Base-by-base conservation (phyloP, 2,888 invertebrate species). In the Eupithecia centaureata region DNA sequence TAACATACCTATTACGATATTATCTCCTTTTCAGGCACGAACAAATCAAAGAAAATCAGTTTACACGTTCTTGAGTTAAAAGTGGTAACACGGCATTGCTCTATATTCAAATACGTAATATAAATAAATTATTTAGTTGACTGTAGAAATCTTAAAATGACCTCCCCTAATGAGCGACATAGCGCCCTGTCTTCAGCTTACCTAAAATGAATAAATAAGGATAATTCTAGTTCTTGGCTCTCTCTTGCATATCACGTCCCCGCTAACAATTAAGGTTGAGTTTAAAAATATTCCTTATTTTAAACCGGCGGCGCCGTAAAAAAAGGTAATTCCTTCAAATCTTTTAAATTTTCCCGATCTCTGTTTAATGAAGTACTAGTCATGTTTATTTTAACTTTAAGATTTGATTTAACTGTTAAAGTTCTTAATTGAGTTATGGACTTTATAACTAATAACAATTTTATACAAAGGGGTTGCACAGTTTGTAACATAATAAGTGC, bases 271-370 rank as follows among this genome's bases (percentile, higher is more conserved):
- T 92, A 92, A 89, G 90, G 85, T 82, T 74, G 85, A 89, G 86
- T 91, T 90, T 82, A 82, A 85, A 86, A 82, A 82, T 82, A 82
- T 82, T 83, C 83, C 86, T 89, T 89, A 86, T 87, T 88, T 87
- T 87, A 88, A 84, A 84, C 73, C 73, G 69, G 70, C n/a, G n/a
- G n/a, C n/a, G n/a, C 74, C 73, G 78, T 56, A 80, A 84, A 84
- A 87, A 86, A 30, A 86, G 87, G 88, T 89, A 92, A 92, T 92
- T 91, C 87, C 89, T 89, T 84, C 80, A 86, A 90, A 86, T 88
- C 89, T 88, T 89, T 86, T 82, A 84, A 89, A 83, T 85, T 87
- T 80, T 76, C 71, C 72, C 84, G 86, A 85, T 89, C 89, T 89
- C 83, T 88, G 85, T 83, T 88, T 91, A 89, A 90, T 90, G 85